Evolutionary conservation across 2,797 vertebrate species (phyloP), one percentile per base, ranked within the genome.

Genomic region (Eupleurogrammus muticus): DNA sequence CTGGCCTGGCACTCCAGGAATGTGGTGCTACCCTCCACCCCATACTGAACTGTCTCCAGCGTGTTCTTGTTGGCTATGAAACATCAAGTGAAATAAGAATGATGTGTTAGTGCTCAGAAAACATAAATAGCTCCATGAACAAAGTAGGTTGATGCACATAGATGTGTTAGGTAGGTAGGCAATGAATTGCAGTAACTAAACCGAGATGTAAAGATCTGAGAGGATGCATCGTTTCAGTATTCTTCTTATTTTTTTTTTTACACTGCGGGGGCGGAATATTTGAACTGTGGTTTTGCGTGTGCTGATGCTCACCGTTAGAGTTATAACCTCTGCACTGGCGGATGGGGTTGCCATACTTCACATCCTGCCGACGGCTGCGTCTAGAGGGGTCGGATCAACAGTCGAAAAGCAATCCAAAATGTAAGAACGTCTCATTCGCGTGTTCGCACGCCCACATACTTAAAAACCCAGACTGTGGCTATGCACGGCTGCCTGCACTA

Each of bases 1-100:
- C 97, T 94, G 59, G 98, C 96, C 90, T 98, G 97, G 84, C 98
- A 99, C 87, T 99, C 98, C 57, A 99, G 93, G 88, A 99, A 99
- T 5, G 97, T 96, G 0, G 97, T 97, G 60, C 98, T 99, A 64
- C 97, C 97, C 23, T 97, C 98, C 73, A 99, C 98, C 0, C 97
- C 98, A 0, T 99, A 99, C 90, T 99, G 98, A 61, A 97, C 94
- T 0, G 94, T 92, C 91, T 99, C 97, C 89, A 98, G 85, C 0
- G 94, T 89, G 2, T 98, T 98, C 94, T 97, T 99, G 92, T 96
- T 99, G 60, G 93, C 98, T 99, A 84, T 0, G 58, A 70, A 82
- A 49, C 46, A 79, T 70, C 7, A 75, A 23, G 11, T 4, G 17
- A 32, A 28, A 56, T 19, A 38, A 12, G 21, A 14, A 8, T 55